phyloP scores from a whole-genome alignment of 2,888 invertebrate genomes.

The Tetramorium bicarinatum region DNA sequence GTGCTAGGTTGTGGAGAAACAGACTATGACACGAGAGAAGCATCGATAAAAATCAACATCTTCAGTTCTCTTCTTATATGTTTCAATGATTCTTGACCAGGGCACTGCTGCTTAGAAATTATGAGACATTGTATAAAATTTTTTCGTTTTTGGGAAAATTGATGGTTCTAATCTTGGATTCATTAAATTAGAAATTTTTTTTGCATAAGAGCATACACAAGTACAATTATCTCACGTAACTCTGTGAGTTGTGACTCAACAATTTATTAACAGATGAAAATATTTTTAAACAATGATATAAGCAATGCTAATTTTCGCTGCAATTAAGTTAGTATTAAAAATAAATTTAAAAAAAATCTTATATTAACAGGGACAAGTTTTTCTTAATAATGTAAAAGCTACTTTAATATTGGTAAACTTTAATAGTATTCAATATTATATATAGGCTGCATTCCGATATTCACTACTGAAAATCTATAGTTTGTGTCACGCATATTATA shows the following conservation, averaged over 20 bases:
- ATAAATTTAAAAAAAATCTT: neutral
- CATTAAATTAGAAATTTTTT: neutral
- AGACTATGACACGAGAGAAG: slow-evolving; percentile 71
- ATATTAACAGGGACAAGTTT: neutral
- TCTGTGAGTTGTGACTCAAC: neutral
- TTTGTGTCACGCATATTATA: too few species aligned
- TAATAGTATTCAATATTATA: neutral
- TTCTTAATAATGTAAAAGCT: neutral
- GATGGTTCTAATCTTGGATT: neutral
- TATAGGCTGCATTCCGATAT: too few species aligned
- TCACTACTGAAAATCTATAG: too few species aligned
- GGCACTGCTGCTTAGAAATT: slow-evolving; percentile 10
- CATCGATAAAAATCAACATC: slow-evolving; percentile 27
- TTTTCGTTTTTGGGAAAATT: neutral
- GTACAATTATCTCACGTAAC: neutral
- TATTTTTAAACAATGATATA: neutral
- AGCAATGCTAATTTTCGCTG: neutral
- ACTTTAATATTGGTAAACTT: neutral
- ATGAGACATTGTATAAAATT: slow-evolving; percentile 1
- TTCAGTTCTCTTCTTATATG: slow-evolving; percentile 24
- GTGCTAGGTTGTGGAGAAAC: slow-evolving; percentile 83
- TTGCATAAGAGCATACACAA: neutral
- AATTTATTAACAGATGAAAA: neutral
- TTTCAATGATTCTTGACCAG: slow-evolving; percentile 21
- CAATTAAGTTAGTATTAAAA: neutral